A percentile compares a stretch with the other conserved stretches of the same genome.
Conservation (phyloP, 2,797 vertebrate genomes). For the Champsocephalus gunnari region DNA sequence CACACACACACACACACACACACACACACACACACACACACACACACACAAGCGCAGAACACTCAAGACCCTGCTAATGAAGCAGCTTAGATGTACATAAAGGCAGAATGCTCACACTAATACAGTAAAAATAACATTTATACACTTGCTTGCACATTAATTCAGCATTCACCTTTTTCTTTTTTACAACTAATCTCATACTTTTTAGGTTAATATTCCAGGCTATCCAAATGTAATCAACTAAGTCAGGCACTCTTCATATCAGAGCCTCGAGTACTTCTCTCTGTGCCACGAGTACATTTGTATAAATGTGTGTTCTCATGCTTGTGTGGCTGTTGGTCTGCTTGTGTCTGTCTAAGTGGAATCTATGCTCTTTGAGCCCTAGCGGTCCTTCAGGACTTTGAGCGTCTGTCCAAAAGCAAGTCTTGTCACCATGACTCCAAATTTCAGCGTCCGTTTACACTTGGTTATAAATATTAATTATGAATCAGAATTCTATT, state of each 20-base stretch:
- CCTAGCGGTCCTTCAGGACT: constrained; percentile 53
- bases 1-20: constrained; percentile 42
- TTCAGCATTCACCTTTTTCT: background rate
- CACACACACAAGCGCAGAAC: constrained; percentile 9
- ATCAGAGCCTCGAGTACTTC: constrained; percentile 27
- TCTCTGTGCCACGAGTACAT: constrained; percentile 14
- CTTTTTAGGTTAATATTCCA: constrained; percentile 6
- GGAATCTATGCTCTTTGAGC: constrained; percentile 43
- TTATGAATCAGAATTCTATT: constrained; percentile 50
- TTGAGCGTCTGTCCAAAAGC: constrained; percentile 51
- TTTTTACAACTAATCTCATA: constrained; percentile 11
- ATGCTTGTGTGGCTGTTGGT: constrained; percentile 5
- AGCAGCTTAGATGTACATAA: constrained; percentile 25
- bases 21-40: constrained; percentile 21
- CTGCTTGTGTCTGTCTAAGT: constrained; percentile 33
- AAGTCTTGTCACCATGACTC: constrained; percentile 59
- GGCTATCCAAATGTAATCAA: constrained; percentile 11
- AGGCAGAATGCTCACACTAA: constrained; percentile 2
- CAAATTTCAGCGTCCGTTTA: constrained; percentile 52
- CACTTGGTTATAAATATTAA: constrained; percentile 45
- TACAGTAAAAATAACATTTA: constrained; percentile 4
- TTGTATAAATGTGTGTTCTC: constrained; percentile 17
- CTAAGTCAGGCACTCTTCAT: constrained; percentile 7
- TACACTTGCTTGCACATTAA: background rate
- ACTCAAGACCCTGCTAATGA: constrained; percentile 38